Conservation (phyloP, 1,140 invertebrate species). For the Aphis craccivora region DNA sequence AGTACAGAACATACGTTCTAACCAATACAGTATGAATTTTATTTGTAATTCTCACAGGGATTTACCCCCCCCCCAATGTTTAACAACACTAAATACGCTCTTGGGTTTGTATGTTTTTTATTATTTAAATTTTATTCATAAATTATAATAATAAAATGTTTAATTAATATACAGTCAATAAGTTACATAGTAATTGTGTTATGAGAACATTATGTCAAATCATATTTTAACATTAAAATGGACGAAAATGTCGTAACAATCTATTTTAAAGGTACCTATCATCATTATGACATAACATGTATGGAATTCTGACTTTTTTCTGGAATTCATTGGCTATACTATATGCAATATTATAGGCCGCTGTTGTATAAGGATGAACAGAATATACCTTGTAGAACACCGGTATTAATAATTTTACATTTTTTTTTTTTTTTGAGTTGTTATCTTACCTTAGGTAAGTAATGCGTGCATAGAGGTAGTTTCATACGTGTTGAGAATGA, state of each 20-base stretch:
- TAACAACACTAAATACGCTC: no score
- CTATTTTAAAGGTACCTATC: not conserved
- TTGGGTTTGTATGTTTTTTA: not conserved
- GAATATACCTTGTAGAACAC: not conserved
- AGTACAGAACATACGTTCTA: no score
- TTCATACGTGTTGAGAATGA: not conserved
- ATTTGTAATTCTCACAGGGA: no score
- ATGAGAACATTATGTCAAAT: not conserved
- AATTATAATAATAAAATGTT: not conserved
- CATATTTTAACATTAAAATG: not conserved
- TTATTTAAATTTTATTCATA: not conserved
- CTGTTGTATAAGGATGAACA: no score
- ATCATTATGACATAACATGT: not conserved
- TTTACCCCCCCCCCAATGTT: no score
- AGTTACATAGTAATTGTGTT: not conserved
- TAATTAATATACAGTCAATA: not conserved
- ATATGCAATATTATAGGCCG: not conserved
- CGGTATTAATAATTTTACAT: not conserved
- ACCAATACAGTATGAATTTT: no score
- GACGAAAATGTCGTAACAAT: not conserved
- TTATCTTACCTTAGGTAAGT: not conserved
- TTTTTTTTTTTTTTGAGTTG: not conserved
- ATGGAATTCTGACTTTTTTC: not conserved
- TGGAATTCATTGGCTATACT: not conserved
- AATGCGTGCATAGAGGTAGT: not conserved